A percentile compares a stretch with the other conserved stretches of the same genome.
These are phyloP conservation scores for Eristalinus aeneus DNA, from an alignment of 2,888 invertebrate genomes.

Conservation along the genomic window DNA sequence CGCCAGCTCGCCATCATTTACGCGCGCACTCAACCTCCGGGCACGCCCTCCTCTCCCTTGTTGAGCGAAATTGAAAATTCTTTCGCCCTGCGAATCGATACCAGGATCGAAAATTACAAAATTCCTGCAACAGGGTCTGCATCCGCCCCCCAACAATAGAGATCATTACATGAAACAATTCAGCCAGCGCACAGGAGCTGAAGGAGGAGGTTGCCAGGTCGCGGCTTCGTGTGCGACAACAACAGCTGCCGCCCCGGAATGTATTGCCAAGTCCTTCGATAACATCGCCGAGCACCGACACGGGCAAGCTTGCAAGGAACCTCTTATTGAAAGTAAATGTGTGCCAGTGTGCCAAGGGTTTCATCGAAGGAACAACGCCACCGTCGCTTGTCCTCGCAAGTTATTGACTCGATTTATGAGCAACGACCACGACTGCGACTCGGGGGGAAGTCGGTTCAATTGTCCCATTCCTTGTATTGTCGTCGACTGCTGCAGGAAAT, in stretches of 20 bases:
- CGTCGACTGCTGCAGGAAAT: neutral
- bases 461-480: neutral
- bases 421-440: neutral
- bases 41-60: neutral
- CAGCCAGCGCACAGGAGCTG: neutral
- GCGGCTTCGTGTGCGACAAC: neutral
- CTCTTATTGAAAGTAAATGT: conserved; percentile 38
- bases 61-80: neutral
- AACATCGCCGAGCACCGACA: neutral
- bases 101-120: neutral
- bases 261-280: neutral
- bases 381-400: conserved; percentile 6
- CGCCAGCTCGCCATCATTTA: neutral
- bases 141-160: neutral
- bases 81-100: neutral
- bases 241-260: neutral
- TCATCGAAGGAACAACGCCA: conserved; percentile 11
- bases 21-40: neutral
- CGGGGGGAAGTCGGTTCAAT: neutral
- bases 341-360: conserved; percentile 25
- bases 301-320: neutral
- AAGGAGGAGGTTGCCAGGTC: neutral
- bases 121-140: neutral
- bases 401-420: conserved; percentile 50
- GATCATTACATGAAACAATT: neutral